Conservation (phyloP, 2,113 vertebrate species). For the Eulacestoma nigropectus region DNA sequence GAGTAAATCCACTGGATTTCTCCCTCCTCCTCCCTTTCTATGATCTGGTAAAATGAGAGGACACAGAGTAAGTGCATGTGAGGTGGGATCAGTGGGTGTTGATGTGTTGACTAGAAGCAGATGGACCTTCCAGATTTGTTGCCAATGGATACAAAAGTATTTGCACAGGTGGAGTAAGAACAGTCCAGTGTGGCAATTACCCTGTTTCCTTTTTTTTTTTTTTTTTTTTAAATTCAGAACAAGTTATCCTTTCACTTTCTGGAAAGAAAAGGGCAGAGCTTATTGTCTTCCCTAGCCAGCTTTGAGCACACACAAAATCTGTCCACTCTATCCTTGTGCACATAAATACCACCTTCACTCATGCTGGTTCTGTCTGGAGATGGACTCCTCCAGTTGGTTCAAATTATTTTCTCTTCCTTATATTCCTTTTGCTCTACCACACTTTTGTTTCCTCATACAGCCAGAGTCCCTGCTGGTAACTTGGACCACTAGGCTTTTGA, state of each 20-base stretch:
- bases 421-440: background rate
- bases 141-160: background rate
- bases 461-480: background rate
- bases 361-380: background rate
- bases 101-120: background rate
- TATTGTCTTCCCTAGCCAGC: background rate
- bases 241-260: background rate
- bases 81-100: background rate
- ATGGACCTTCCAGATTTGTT: background rate
- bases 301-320: background rate
- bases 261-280: background rate
- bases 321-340: background rate
- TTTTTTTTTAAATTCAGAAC: background rate
- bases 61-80: background rate
- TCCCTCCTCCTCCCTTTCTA: background rate
- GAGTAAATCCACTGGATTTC: background rate
- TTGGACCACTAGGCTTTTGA: background rate
- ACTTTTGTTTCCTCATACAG: background rate
- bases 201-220: rapidly evolving
- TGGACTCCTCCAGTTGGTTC: background rate
- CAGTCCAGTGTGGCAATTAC: background rate
- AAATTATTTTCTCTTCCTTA: background rate
- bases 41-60: background rate
- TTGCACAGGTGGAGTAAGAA: background rate
- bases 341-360: background rate